phyloP scores from a whole-genome alignment of 2,888 invertebrate species.

The Athetis lepigone region DNA sequence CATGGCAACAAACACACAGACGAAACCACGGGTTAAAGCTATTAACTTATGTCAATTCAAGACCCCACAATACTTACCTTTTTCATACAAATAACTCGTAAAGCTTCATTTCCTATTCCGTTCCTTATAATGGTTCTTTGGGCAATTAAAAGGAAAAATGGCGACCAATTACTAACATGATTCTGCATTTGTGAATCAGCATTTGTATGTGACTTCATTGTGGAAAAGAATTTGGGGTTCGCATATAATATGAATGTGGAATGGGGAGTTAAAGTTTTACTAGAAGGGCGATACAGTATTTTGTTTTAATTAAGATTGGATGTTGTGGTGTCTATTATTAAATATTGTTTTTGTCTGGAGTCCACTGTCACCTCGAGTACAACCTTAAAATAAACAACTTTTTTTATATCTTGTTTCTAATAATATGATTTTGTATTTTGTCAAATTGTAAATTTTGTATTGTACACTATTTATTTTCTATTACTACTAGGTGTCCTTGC shows the following conservation, averaged over 20 bases:
- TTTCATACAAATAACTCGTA: constrained; percentile 48
- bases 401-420: too few relatives aligned
- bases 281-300: constrained; percentile 17
- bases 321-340: too few relatives aligned
- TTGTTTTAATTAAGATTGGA: too few relatives aligned
- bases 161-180: constrained; percentile 70
- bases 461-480: too few relatives aligned
- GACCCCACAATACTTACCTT: constrained; percentile 17
- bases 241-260: constrained; percentile 35
- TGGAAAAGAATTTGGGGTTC: constrained; percentile 54
- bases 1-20: too few relatives aligned
- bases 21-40: too few relatives aligned
- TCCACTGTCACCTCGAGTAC: too few relatives aligned
- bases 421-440: too few relatives aligned
- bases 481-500: too few relatives aligned
- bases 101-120: constrained; percentile 69
- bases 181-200: constrained; percentile 62
- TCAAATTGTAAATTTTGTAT: too few relatives aligned
- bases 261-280: constrained; percentile 38
- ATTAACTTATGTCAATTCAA: constrained; percentile 20
- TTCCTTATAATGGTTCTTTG: constrained; percentile 59
- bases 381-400: too few relatives aligned
- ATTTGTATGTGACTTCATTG: constrained; percentile 61
- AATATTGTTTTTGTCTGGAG: too few relatives aligned
- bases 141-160: constrained; percentile 65